phyloP scores from a whole-genome alignment of 2,888 invertebrate genomes.

The Eristalis arbustorum region DNA sequence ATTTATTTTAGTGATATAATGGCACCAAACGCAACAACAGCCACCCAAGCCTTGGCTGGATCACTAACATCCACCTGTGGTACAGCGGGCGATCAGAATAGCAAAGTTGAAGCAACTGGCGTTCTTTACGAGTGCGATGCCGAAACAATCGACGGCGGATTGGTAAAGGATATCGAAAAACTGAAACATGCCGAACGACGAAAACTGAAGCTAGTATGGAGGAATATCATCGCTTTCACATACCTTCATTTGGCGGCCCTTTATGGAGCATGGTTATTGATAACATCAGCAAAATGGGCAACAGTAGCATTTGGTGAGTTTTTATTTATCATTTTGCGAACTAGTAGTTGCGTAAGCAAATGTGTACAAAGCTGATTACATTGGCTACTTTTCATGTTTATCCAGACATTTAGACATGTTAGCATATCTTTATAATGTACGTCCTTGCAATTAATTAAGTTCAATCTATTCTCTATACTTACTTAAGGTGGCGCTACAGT shows the following conservation, averaged over 20 bases:
- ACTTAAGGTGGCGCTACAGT: no score
- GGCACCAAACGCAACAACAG: conserved; percentile 79
- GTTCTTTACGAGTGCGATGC: conserved; percentile 86
- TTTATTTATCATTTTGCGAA: background rate
- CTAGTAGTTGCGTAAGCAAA: no score
- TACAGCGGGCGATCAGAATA: conserved; percentile 73
- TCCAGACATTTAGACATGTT: no score
- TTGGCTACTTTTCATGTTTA: no score
- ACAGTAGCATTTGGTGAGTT: conserved; percentile 88
- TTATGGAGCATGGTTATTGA: conserved; percentile 87
- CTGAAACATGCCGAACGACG: conserved; percentile 83
- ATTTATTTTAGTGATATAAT: conserved; percentile 71
- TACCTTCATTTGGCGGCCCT: conserved; percentile 88
- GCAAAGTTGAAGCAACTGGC: conserved; percentile 80
- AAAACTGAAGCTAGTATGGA: conserved; percentile 87
- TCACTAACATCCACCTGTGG: conserved; percentile 74
- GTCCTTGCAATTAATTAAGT: no score
- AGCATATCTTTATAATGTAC: no score
- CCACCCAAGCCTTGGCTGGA: conserved; percentile 78
- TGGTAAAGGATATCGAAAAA: conserved; percentile 82
- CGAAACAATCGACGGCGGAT: conserved; percentile 84
- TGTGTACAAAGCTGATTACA: no score
- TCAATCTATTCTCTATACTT: no score
- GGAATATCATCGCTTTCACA: conserved; percentile 89
- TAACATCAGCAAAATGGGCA: conserved; percentile 87